These are phyloP conservation scores for Acanthosepion lycidas DNA, from an alignment of 2,888 invertebrate species.

Conservation along the genomic window DNA sequence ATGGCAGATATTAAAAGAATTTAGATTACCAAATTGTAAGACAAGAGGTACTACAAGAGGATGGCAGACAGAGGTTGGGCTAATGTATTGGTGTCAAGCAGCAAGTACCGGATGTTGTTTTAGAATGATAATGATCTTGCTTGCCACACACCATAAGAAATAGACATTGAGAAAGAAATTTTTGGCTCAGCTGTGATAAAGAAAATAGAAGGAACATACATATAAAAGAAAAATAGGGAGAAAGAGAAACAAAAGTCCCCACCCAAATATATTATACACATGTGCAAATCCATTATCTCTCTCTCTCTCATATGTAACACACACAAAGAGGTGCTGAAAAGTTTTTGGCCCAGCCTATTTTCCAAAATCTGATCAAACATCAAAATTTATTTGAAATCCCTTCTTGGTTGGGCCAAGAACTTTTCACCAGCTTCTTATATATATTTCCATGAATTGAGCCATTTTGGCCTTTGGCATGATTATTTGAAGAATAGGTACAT, in stretches of 20 bases:
- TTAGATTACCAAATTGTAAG: background rate
- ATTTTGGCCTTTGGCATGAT: too few species aligned
- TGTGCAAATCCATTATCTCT: too few species aligned
- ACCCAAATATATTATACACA: background rate
- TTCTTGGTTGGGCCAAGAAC: too few species aligned
- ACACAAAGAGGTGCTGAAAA: too few species aligned
- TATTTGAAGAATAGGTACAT: too few species aligned
- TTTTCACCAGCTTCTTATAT: too few species aligned
- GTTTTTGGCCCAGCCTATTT: too few species aligned
- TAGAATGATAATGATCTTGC: background rate
- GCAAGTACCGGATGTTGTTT: background rate
- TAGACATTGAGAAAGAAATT: background rate
- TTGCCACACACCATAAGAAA: background rate
- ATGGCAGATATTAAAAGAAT: slow-evolving; percentile 1
- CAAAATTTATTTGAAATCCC: too few species aligned
- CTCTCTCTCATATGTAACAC: too few species aligned
- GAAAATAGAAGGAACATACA: background rate
- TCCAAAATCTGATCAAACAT: too few species aligned
- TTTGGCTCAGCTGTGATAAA: background rate
- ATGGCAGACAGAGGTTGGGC: background rate
- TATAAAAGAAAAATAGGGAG: background rate
- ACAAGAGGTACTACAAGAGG: background rate
- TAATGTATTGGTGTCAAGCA: slow-evolving; percentile 7
- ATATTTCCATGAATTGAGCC: too few species aligned
- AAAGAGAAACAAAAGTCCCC: background rate